Evolutionary conservation across 2,797 vertebrate species (phyloP).

Genomic region (Lepidocolaptes lacrymiger): DNA sequence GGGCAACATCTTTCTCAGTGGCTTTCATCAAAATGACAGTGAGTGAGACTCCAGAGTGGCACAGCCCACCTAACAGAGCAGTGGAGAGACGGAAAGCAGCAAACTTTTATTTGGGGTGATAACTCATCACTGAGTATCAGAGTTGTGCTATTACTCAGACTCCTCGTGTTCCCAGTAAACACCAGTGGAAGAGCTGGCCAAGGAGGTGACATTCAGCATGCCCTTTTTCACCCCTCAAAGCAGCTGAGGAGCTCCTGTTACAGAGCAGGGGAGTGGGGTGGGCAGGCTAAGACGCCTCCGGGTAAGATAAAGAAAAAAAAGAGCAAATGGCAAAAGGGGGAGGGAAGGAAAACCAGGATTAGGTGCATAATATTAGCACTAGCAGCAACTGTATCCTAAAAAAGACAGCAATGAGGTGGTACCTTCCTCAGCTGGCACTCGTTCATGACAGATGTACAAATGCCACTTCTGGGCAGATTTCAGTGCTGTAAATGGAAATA

Average conservation of each 20-base stretch:
- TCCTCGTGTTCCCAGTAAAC: slow-evolving; percentile 17
- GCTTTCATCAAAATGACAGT: background rate
- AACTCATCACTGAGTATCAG: background rate
- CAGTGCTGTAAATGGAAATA: slow-evolving; percentile 18
- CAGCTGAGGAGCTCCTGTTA: slow-evolving; percentile 78
- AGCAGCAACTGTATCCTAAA: slow-evolving; percentile 19
- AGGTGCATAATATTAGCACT: slow-evolving; percentile 26
- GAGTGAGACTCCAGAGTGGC: background rate
- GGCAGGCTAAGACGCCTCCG: slow-evolving; percentile 49
- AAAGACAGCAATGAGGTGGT: background rate
- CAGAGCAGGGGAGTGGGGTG: slow-evolving; percentile 62
- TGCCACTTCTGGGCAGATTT: slow-evolving; percentile 22
- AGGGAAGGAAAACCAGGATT: slow-evolving; percentile 20
- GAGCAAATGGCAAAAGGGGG: slow-evolving; percentile 23
- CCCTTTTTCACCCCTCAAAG: slow-evolving; percentile 64
- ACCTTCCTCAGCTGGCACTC: background rate
- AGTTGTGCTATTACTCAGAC: background rate
- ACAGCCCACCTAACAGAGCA: background rate
- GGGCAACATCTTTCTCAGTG: background rate
- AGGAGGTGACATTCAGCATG: slow-evolving; percentile 44
- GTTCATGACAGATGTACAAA: slow-evolving; percentile 14
- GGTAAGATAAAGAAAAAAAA: slow-evolving; percentile 39
- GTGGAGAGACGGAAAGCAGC: background rate
- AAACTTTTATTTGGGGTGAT: background rate
- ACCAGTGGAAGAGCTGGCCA: background rate